Conservation (phyloP, 2,113 vertebrate genomes). For the Candoia aspera region DNA sequence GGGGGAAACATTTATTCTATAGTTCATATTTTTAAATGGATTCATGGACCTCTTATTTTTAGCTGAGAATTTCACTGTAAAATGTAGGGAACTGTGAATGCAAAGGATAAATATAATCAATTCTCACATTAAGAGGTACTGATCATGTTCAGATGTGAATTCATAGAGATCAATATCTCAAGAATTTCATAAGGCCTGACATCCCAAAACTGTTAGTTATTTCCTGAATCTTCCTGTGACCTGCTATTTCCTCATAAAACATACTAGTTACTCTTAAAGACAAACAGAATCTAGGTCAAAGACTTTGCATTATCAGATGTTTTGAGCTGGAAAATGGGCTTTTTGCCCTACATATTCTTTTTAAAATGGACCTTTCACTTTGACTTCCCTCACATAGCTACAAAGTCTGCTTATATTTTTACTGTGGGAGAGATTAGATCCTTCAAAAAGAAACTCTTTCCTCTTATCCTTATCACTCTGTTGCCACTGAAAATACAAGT, state of each 20-base stretch:
- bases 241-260: constrained; percentile 39
- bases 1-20: not conserved
- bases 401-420: constrained; percentile 28
- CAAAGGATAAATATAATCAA: not conserved
- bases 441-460: constrained; percentile 14
- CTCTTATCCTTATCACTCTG: constrained; percentile 43
- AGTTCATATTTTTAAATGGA: not conserved
- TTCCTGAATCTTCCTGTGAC: constrained; percentile 34
- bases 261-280: not conserved
- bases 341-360: not conserved
- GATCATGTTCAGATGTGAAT: not conserved
- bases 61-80: not conserved
- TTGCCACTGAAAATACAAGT: constrained; percentile 41
- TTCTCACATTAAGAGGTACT: not conserved
- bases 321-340: not conserved
- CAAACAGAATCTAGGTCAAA: constrained; percentile 42
- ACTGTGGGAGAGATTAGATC: constrained; percentile 45
- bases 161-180: not conserved
- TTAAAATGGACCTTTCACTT: constrained; percentile 29
- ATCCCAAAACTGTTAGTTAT: constrained; percentile 14
- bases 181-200: not conserved
- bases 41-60: not conserved
- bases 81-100: not conserved
- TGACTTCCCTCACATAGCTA: constrained; percentile 10
- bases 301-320: constrained; percentile 24